Conservation (phyloP, 1,140 invertebrate species). For the Trissolcus basalis region DNA sequence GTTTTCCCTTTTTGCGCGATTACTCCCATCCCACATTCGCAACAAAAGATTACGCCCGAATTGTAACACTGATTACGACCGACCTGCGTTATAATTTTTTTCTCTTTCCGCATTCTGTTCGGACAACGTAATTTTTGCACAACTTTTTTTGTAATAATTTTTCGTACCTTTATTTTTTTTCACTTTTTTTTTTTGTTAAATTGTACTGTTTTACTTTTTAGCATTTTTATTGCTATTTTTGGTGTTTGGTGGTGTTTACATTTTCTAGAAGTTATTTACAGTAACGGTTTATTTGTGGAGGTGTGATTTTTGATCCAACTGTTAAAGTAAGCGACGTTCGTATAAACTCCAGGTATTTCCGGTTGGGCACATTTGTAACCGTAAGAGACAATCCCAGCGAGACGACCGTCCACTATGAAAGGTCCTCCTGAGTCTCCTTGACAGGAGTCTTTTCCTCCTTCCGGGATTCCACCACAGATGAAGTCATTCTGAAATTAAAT, state of each 20-base stretch:
- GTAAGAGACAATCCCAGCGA: conserved; percentile 41
- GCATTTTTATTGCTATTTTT: no score
- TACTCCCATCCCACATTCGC: conserved; percentile 48
- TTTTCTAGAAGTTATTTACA: no score
- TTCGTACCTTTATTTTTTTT: no score
- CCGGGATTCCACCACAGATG: conserved; percentile 39
- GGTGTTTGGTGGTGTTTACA: no score
- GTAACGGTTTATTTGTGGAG: not conserved
- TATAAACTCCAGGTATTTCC: conserved; percentile 39
- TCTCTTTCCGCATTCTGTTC: not conserved
- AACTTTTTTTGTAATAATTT: no score
- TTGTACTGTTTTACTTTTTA: no score
- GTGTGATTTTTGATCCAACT: conserved; percentile 18
- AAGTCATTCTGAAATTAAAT: conserved; percentile 24
- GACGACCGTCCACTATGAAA: conserved; percentile 23
- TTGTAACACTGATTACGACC: conserved; percentile 36
- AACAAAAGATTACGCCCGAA: conserved; percentile 46
- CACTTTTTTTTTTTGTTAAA: no score
- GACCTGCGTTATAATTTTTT: conserved; percentile 5
- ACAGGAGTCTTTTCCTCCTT: conserved; percentile 50
- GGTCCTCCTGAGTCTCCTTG: conserved; percentile 52
- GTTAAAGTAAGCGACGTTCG: conserved; percentile 31
- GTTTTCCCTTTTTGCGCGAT: conserved; percentile 47
- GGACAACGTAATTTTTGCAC: no score
- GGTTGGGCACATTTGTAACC: conserved; percentile 24